Conservation (phyloP, 2,888 invertebrate genomes). For the Melanargia galathea region DNA sequence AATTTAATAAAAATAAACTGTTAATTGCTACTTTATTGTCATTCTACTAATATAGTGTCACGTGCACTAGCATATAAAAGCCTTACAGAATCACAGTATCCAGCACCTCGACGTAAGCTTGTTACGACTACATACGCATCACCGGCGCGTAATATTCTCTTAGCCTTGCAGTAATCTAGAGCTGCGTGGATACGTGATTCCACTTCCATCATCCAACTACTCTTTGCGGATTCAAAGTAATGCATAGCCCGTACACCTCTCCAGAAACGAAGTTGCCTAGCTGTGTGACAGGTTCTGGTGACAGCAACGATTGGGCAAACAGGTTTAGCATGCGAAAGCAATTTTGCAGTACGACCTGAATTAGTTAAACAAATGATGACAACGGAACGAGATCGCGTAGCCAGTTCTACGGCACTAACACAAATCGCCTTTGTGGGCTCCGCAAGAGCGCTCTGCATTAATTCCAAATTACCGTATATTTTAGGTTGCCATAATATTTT, state of each 20-base stretch:
- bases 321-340: slow-evolving; percentile 86
- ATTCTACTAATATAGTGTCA: slow-evolving; percentile 51
- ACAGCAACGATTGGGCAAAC: slow-evolving; percentile 89
- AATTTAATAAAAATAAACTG: background rate
- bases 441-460: slow-evolving; percentile 81
- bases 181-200: slow-evolving; percentile 66
- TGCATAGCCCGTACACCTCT: slow-evolving; percentile 78
- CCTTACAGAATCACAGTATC: slow-evolving; percentile 70
- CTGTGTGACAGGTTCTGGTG: slow-evolving; percentile 85
- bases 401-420: slow-evolving; percentile 68
- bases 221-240: slow-evolving; percentile 68
- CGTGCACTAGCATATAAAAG: slow-evolving; percentile 69
- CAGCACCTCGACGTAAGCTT: slow-evolving; percentile 68
- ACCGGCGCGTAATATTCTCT: slow-evolving; percentile 64
- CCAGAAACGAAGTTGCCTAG: slow-evolving; percentile 83
- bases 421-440: slow-evolving; percentile 80
- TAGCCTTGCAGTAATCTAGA: slow-evolving; percentile 74
- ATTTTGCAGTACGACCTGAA: slow-evolving; percentile 86
- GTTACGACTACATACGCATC: slow-evolving; percentile 70
- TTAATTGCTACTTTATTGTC: slow-evolving; percentile 13
- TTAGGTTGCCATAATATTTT: slow-evolving; percentile 91
- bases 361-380: slow-evolving; percentile 90
- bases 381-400: slow-evolving; percentile 63
- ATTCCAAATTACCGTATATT: slow-evolving; percentile 87
- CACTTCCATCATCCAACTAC: slow-evolving; percentile 63